phyloP scores from a whole-genome alignment of 2,113 vertebrate species.

The Mus spicilegus region DNA sequence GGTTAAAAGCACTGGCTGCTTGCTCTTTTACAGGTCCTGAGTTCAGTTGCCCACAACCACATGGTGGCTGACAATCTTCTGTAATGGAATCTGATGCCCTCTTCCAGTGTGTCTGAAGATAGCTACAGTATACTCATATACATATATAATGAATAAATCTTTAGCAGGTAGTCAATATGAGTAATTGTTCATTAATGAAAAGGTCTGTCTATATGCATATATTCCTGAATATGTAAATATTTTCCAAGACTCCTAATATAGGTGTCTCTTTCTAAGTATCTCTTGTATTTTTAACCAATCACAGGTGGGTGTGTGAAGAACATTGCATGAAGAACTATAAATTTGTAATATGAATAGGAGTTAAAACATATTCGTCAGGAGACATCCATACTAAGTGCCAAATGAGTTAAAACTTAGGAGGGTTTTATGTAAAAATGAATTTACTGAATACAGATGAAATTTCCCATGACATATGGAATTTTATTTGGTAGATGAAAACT shows the following conservation, averaged over 20 bases:
- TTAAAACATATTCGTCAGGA: neutral
- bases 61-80: too few relatives aligned
- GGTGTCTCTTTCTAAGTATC: neutral
- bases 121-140: too few relatives aligned
- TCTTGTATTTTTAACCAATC: neutral
- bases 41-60: too few relatives aligned
- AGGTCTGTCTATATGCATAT: neutral
- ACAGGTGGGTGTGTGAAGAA: neutral
- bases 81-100: too few relatives aligned
- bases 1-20: too few relatives aligned
- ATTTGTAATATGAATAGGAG: neutral
- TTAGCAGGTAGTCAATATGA: neutral
- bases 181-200: constrained; percentile 42
- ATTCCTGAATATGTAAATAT: neutral
- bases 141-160: too few relatives aligned
- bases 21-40: too few relatives aligned
- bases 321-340: neutral
- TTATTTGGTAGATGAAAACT: neutral
- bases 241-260: neutral
- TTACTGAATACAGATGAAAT: neutral
- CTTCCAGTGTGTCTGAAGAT: too few relatives aligned
- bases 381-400: neutral
- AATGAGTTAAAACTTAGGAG: neutral
- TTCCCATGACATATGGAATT: neutral
- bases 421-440: constrained; percentile 17